Evolutionary conservation across 2,797 vertebrate genomes (phyloP), one percentile per base, ranked within the genome.

Genomic region (Psittacula derbiana): DNA sequence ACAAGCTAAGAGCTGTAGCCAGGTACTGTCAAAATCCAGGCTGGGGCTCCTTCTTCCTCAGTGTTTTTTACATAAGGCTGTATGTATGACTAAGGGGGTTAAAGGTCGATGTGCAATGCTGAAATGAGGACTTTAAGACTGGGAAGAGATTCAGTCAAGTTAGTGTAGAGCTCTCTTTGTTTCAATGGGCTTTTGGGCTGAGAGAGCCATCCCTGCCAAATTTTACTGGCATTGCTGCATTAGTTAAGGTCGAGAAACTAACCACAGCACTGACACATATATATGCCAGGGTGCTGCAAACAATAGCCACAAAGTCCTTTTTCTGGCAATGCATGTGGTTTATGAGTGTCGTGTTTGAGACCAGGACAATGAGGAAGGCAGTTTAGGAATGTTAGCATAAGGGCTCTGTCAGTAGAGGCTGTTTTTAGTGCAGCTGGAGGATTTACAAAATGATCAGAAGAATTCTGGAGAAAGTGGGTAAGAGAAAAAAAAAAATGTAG

Each of bases 141-240:
- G 8, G 33, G 30, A 76, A 66, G 70, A 85, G 18, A 25, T 18
- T 66, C 24, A 10, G 4, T 18, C 10, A 61, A 72, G 16, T 71
- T 28, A 52, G 15, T 38, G 44, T 18, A 92, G 41, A 90, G 24
- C 4, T 88, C 47, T 72, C 4, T 36, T 81, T 70, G 9, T n/a
- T 91, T 87, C 67, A 67, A 0, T 25, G 13, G n/a, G 23, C 27
- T 79, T 94, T 46, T 2, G 6, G 21, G 8, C 33, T 31, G 15
- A 57, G 23, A 62, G 53, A 7, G 1, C 23, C 0, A 0, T 44
- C 23, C 49, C 16, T 4, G 4, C 8, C 40, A 80, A 47, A 71
- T 55, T 67, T 82, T 73, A 14, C 46, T 3, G 1, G 9, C 47
- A 43, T 40, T 66, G 6, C n/a, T 65, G 4, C 4, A 1, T 55